These are phyloP conservation scores for Berghia stephanieae DNA, from an alignment of 1,140 invertebrate genomes.

Conservation along the genomic window DNA sequence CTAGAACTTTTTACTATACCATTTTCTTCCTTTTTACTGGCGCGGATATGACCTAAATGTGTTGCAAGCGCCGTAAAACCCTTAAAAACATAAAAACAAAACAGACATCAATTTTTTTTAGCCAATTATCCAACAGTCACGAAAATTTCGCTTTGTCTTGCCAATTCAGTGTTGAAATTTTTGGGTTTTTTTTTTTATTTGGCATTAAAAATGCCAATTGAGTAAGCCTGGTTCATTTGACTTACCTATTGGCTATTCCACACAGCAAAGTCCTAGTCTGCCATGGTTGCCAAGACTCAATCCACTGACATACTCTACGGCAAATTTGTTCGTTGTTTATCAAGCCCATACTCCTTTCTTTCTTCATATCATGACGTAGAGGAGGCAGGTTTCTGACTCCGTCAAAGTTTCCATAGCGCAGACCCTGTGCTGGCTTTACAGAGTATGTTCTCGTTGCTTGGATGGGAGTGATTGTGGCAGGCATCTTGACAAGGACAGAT, in stretches of 20 bases:
- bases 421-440: constrained; percentile 44
- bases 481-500: no score
- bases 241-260: constrained; percentile 58
- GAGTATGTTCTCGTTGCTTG: constrained; percentile 45
- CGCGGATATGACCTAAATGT: no score
- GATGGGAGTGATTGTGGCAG: constrained; percentile 51
- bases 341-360: constrained; percentile 40
- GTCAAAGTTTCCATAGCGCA: constrained; percentile 59
- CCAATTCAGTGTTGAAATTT: neutral
- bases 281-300: constrained; percentile 59
- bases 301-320: constrained; percentile 57
- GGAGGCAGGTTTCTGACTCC: constrained; percentile 51
- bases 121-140: no score
- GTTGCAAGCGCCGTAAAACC: no score
- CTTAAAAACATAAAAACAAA: neutral
- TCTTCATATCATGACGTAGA: constrained; percentile 27
- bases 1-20: no score
- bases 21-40: no score
- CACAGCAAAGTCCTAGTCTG: constrained; percentile 56
- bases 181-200: neutral
- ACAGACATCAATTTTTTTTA: no score
- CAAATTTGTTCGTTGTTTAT: constrained; percentile 60
- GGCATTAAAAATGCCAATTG: constrained; percentile 8
- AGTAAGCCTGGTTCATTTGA: neutral
- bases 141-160: no score